Evolutionary conservation across 2,113 vertebrate genomes (phyloP), one percentile per base, ranked within the genome.

Genomic region (Psilopogon haemacephalus): DNA sequence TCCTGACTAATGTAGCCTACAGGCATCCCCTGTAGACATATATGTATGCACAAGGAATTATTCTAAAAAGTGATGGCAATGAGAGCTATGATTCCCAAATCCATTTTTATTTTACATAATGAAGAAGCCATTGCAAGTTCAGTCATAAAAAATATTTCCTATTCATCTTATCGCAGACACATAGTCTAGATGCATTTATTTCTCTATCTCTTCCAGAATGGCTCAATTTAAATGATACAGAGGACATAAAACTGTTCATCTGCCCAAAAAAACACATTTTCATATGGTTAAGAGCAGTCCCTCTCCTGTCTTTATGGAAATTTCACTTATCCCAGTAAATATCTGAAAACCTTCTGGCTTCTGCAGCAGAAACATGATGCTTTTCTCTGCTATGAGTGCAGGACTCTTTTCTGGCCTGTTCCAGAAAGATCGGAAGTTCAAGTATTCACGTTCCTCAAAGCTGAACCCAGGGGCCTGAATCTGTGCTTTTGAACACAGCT

Each of bases 11-110:
- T 17, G 30, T 17, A 52, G 44, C 50, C 20, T 72, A 40, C 32
- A 87, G 30, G 9, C 37, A 54, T 42, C 19, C 55, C 20, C 50
- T 5, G 3, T 27, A 62, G 35, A 71, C 33, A 30, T 0, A 0
- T 35, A 38, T 7, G 5, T 60, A 32, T 28, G 14, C 26, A 12
- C n/a, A 46, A 89, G 30, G 56, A 85, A 35, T 81, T 84, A 72
- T 48, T 87, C 13, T 54, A 72, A 46, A 8, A 42, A 71, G 40
- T 33, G 16, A 26, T 7, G 2, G 6, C 55, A 80, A 11, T 65
- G 75, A 85, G 38, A 89, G 23, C 40, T 85, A 21, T 73, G 79
- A 74, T 63, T 88, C 37, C n/a, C 70, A 89, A 91, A 12, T 12
- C 12, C 30, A 32, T 42, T 65, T 63, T 8, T 70, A 38, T 79